These are phyloP conservation scores for Sinotaia quadrata DNA, from an alignment of 2,888 invertebrate genomes.

Conservation along the genomic window DNA sequence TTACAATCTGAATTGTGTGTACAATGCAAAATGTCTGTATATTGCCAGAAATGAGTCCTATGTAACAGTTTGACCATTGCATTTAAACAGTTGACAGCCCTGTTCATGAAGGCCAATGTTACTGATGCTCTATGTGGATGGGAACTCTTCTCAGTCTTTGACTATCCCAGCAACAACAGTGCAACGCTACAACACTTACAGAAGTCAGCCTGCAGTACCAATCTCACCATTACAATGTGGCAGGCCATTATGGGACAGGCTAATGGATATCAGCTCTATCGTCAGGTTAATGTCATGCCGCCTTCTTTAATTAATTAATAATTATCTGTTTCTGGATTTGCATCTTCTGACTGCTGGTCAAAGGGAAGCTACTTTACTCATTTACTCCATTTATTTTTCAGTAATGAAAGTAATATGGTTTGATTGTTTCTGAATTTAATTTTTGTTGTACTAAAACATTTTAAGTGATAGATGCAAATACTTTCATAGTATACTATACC, in stretches of 20 bases:
- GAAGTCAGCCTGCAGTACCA: constrained; percentile 31
- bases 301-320: no score
- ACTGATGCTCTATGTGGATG: constrained; percentile 28
- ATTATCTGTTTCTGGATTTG: no score
- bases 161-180: constrained; percentile 30
- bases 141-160: constrained; percentile 35
- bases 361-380: no score
- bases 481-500: no score
- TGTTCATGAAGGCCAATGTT: constrained; percentile 16
- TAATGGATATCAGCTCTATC: constrained; percentile 34
- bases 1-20: no score
- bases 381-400: no score
- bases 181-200: constrained; percentile 32
- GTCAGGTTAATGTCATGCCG: constrained; percentile 36
- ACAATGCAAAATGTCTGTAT: not conserved
- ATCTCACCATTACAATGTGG: constrained; percentile 33
- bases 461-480: no score
- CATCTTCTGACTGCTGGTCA: no score
- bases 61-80: no score
- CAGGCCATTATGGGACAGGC: constrained; percentile 33
- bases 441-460: no score
- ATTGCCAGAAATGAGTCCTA: not conserved
- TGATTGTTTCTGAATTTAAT: no score
- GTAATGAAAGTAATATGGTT: no score
- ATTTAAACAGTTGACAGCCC: constrained; percentile 26